Percentiles rank a stretch among this genome's conserved stretches.
phyloP scores from a whole-genome alignment of 1,140 invertebrate species.

The Vollenhovia emeryi region DNA sequence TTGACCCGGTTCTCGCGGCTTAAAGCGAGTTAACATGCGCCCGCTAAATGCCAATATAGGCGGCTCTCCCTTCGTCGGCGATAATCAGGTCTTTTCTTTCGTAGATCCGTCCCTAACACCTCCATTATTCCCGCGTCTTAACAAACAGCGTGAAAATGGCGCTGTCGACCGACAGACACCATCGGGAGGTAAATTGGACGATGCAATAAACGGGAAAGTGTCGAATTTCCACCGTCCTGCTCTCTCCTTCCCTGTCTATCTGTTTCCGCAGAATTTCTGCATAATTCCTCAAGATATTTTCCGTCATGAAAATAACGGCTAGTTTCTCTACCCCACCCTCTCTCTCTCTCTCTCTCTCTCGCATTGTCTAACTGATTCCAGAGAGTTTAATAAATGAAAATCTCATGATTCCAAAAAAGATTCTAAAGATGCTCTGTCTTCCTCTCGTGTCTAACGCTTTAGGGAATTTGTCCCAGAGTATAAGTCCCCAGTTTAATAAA shows the following conservation, averaged over 20 bases:
- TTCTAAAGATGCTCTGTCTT: no score
- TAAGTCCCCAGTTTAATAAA: no score
- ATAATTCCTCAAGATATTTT: slow-evolving; percentile 43
- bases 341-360: not conserved
- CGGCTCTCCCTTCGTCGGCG: no score
- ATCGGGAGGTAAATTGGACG: not conserved
- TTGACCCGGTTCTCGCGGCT: slow-evolving; percentile 11
- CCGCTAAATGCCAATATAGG: not conserved
- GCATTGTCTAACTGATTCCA: no score
- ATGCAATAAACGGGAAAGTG: slow-evolving; percentile 13
- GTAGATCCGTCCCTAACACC: not conserved
- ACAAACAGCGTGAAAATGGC: slow-evolving; percentile 5
- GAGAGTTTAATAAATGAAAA: no score
- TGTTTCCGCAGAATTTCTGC: not conserved
- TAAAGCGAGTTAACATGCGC: not conserved
- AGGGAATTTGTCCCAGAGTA: no score
- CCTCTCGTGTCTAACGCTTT: no score
- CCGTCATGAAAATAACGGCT: slow-evolving; percentile 42
- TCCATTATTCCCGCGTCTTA: not conserved
- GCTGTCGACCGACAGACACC: not conserved
- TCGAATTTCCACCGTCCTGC: not conserved
- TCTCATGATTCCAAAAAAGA: no score
- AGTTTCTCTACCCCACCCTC: not conserved
- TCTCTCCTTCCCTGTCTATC: not conserved
- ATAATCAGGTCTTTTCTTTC: not conserved